Conservation (phyloP, 2,888 invertebrate species). For the Pecten maximus region DNA sequence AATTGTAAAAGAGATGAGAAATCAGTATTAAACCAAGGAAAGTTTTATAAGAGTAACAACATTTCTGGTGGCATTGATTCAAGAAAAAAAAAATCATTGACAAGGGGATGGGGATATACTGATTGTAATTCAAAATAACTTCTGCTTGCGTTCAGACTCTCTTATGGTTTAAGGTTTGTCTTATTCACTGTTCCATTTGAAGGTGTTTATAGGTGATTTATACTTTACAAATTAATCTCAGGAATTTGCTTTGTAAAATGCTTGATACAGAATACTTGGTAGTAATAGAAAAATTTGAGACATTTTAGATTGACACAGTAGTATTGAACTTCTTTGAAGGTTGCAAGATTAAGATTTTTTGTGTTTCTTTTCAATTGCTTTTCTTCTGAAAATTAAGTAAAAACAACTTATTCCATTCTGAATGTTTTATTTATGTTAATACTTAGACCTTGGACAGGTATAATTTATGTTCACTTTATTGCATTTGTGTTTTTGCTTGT, state of each 20-base stretch:
- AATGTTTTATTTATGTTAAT: not conserved
- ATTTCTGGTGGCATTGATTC: too few relatives aligned
- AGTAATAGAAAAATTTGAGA: not conserved
- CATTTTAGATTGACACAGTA: not conserved
- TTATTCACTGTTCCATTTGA: not conserved
- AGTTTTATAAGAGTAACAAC: too few relatives aligned
- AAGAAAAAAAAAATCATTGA: too few relatives aligned
- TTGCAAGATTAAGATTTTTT: not conserved
- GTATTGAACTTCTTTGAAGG: not conserved
- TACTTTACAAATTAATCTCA: slow-evolving; percentile 33
- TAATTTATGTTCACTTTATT: not conserved
- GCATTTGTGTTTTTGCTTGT: not conserved
- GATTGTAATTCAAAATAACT: not conserved
- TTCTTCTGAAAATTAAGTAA: not conserved
- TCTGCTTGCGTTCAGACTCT: not conserved
- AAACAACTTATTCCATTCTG: not conserved
- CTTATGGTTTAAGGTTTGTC: not conserved
- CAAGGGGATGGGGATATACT: not conserved
- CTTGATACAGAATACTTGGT: not conserved
- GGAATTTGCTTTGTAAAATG: slow-evolving; percentile 22
- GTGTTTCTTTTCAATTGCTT: not conserved
- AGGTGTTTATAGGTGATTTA: not conserved
- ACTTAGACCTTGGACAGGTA: not conserved
- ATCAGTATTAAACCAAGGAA: too few relatives aligned
- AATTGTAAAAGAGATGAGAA: too few relatives aligned